Base-by-base conservation (phyloP, 23 tunicate genomes). In the Halocynthia aurantium region DNA sequence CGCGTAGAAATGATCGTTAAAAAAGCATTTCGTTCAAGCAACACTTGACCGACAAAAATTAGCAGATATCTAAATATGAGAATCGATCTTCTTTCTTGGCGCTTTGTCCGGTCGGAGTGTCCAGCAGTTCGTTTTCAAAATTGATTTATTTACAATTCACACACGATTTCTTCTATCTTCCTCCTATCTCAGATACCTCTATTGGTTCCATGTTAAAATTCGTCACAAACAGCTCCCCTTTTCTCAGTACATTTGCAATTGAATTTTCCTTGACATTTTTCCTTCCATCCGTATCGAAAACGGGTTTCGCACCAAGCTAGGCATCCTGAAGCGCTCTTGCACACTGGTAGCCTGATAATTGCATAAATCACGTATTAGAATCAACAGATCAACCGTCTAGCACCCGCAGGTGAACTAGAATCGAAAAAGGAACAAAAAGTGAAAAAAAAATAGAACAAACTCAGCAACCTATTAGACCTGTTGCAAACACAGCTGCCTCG, bases 321-420 rank as follows among this genome's bases (percentile, higher is more conserved):
- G 72, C 90, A 85, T 6, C 90, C 90, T 6, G 70, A 73, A 9
- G 65, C 18, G 53, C 90, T 82, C 7, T 18, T 54, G 44, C 90
- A 85, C 8, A 22, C 70, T 7, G 90, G 84, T 13, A 69, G 76
- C 18, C 84, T 81, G 10, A 81, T 85, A 76, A 4, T 58, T 31
- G 12, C 5, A 54, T 13, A 70, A 70, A 21, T 15, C 4, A 58
- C 2, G 17, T 13, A n/a, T 58, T 58, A 15, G 15, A 58, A 58
- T 58, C 15, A 58, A 58, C 63, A n/a, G 15, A 15, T 58, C 17
- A 15, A 13, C 2, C 4, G 63, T 58, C 31, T 65, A 20, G 22
- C 22, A 5, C 22, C 31, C 5, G 0, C 19, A 5, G 5, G 70
- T 15, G 22, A 5, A 11, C 21, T 11, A 22, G 51, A 71, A 5